These are phyloP conservation scores for Lasioglossum lativentre DNA, from an alignment of 2,888 invertebrate species.

Conservation along the genomic window DNA sequence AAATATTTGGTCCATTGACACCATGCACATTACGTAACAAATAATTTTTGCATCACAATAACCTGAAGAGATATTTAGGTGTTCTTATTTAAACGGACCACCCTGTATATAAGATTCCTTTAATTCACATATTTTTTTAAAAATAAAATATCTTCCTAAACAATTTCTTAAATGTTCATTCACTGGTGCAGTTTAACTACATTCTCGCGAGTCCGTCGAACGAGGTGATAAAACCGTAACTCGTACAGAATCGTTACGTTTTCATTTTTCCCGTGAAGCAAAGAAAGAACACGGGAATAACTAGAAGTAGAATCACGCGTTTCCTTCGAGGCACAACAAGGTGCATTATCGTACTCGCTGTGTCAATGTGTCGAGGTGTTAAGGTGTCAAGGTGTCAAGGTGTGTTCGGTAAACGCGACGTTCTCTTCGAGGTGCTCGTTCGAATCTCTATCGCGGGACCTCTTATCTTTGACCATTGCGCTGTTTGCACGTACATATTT, in stretches of 20 bases:
- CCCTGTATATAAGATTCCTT: too few species aligned
- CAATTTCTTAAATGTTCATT: too few species aligned
- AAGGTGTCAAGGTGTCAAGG: too few species aligned
- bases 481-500: slow-evolving; percentile 20
- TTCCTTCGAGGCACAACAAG: background rate
- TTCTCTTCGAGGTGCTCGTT: background rate
- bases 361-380: background rate
- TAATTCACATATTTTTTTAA: too few species aligned
- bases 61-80: too few species aligned
- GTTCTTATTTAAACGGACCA: too few species aligned
- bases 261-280: background rate
- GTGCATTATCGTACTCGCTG: slow-evolving; percentile 4
- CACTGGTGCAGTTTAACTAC: too few species aligned
- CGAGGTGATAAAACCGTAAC: background rate
- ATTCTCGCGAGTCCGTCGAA: background rate
- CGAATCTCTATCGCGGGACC: background rate
- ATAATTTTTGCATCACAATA: too few species aligned
- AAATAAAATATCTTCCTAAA: too few species aligned
- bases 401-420: background rate
- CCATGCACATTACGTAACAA: too few species aligned
- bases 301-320: background rate
- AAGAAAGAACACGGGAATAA: background rate
- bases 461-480: slow-evolving; percentile 33
- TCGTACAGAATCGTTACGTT: background rate
- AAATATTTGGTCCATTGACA: too few species aligned